Base-by-base conservation (phyloP, 2,888 invertebrate species). In the Agelastica alni region DNA sequence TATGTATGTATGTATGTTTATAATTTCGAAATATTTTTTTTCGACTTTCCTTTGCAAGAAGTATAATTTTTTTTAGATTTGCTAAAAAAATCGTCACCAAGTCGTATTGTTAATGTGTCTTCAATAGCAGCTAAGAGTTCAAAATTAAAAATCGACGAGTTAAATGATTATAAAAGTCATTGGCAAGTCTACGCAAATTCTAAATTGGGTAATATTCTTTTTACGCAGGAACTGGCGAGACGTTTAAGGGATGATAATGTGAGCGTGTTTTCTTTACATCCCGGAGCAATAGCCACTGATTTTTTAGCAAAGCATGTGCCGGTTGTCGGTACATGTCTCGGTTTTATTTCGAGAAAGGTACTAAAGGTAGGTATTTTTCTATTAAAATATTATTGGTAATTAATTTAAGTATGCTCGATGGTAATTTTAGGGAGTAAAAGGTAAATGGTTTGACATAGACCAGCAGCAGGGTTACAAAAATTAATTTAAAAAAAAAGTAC, bases 31-130 rank as follows among this genome's bases (percentile, higher is more conserved):
- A n/a, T n/a, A n/a, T n/a, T n/a, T n/a, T n/a, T n/a, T n/a, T n/a
- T n/a, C n/a, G n/a, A n/a, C n/a, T n/a, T n/a, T n/a, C n/a, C n/a
- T n/a, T n/a, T n/a, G n/a, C n/a, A n/a, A n/a, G n/a, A n/a, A n/a
- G n/a, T n/a, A n/a, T n/a, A n/a, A n/a, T n/a, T 26, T 45, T 9
- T 81, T 68, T 80, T 80, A 49, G 81, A 79, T 51, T 81, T 84
- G 68, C 71, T 85, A 34, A 72, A 67, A 47, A 68, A 68, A 59
- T 61, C 69, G 10, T 58, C 63, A 16, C 61, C 64, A 12, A 65
- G 66, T 28, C 55, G 69, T 44, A 67, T 71, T 37, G 57, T 71
- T 7, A 72, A 68, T 37, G 68, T 71, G 1, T 59, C 71, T 1
- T 71, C 71, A 6, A n/a, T 54, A 1, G 31, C 59, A 10, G 68